Evolutionary conservation across 2,888 invertebrate species (phyloP).

Genomic region (Phytoseiulus persimilis): DNA sequence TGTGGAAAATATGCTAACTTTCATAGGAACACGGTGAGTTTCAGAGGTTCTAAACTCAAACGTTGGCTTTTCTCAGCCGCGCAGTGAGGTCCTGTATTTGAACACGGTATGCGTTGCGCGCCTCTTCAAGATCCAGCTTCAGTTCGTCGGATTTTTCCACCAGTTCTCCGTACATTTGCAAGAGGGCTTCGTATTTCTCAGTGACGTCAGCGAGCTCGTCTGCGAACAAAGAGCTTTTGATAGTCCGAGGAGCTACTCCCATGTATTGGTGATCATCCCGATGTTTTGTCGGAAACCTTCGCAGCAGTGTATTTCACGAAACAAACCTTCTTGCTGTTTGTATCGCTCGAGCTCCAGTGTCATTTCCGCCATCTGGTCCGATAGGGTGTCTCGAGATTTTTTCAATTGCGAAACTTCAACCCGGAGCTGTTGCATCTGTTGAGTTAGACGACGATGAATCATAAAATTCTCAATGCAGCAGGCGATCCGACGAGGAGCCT

Average conservation of each 20-base stretch:
- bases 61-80: background rate
- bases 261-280: too few relatives aligned
- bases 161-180: constrained; percentile 31
- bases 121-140: constrained; percentile 16
- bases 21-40: background rate
- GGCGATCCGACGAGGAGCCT: too few relatives aligned
- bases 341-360: constrained; percentile 13
- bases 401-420: constrained; percentile 16
- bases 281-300: too few relatives aligned
- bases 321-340: constrained; percentile 28
- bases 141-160: constrained; percentile 25
- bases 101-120: constrained; percentile 8
- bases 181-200: constrained; percentile 29
- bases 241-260: too few relatives aligned
- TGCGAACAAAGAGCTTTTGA: background rate
- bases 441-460: background rate
- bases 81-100: constrained; percentile 20
- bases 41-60: background rate
- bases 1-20: background rate
- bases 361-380: constrained; percentile 33
- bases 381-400: constrained; percentile 13
- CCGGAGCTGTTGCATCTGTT: constrained; percentile 21
- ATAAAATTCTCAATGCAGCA: too few relatives aligned
- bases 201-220: constrained; percentile 18
- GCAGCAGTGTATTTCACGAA: too few relatives aligned